Evolutionary conservation across 1,140 invertebrate species (phyloP).

Genomic region (Acyrthosiphon pisum): DNA sequence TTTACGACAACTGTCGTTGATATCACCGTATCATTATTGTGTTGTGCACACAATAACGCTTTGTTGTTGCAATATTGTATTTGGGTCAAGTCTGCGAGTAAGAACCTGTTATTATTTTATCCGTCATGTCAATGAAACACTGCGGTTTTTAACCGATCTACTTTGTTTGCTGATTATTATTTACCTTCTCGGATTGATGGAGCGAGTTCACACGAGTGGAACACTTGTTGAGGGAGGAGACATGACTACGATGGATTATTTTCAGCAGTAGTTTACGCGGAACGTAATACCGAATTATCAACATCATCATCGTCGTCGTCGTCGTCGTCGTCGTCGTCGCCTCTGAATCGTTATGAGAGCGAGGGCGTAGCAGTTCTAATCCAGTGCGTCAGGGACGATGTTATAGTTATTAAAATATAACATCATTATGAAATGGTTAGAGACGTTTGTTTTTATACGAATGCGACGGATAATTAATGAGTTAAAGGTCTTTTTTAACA

Average conservation of each 20-base stretch:
- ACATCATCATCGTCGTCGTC: neutral
- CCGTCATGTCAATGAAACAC: conserved; percentile 29
- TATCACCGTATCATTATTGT: neutral
- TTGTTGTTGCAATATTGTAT: conserved; percentile 28
- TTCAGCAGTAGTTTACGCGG: neutral
- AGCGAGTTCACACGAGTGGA: neutral
- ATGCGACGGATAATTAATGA: neutral
- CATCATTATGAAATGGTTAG: too few relatives aligned
- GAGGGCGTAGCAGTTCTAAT: neutral
- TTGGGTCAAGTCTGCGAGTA: conserved; percentile 37
- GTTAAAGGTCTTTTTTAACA: neutral
- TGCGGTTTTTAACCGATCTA: conserved; percentile 18
- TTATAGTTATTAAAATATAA: neutral
- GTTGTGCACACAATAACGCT: conserved; percentile 20
- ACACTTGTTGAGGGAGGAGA: neutral
- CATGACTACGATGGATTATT: neutral
- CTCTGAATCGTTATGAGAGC: neutral
- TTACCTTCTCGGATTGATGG: neutral
- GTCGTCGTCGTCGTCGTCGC: neutral
- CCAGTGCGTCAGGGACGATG: neutral
- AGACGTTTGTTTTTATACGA: neutral
- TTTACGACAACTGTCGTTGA: neutral
- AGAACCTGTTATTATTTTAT: conserved; percentile 38
- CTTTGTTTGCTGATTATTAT: conserved; percentile 7
- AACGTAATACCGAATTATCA: neutral